Base-by-base conservation (phyloP, 2,797 vertebrate genomes). In the Threskiornis aethiopicus region DNA sequence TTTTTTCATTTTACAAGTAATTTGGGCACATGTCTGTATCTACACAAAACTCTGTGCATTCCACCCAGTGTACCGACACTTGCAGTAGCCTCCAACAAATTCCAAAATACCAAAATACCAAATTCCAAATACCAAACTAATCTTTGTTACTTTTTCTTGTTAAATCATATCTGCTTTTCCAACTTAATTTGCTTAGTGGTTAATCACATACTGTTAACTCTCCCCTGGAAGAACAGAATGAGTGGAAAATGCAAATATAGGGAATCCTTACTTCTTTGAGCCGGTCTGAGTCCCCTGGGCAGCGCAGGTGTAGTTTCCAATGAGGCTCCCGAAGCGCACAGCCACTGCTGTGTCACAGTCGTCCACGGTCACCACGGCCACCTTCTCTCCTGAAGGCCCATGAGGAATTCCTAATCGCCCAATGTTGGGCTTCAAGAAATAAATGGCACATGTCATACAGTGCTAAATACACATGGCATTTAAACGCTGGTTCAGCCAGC, bases 301-400 rank as follows among this genome's bases (percentile, higher is more conserved):
- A 2, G 99, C 99, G 0, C 99, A 99, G 49, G 99, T 99, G 97
- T 99, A 99, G 98, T 99, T 99, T 42, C 99, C 99, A 8, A 99
- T 98, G 75, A 98, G 97, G 96, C 79, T 98, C 55, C 99, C 99
- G 0, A 99, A 99, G 82, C 99, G 99, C 84, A 99, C 98, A 0
- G 99, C 99, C 98, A 99, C 98, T 15, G 99, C 98, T 0, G 99
- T 99, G 97, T 99, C 99, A 84, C 99, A 99, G 97, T 99, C 99
- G 0, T 99, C 99, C 89, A 99, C 99, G 0, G 99, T 99, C 39
- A 99, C 99, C 91, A 99, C 99, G 0, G 99, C 99, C 97, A 99
- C 99, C 97, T 99, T 99, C 96, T 99, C 99, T 42, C 99, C 99
- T 0, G 99, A 99, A 1, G 99, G 99, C n/a, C 99, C 99, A 0